Conservation (phyloP, 2,888 invertebrate species). For the Agrilus mali region DNA sequence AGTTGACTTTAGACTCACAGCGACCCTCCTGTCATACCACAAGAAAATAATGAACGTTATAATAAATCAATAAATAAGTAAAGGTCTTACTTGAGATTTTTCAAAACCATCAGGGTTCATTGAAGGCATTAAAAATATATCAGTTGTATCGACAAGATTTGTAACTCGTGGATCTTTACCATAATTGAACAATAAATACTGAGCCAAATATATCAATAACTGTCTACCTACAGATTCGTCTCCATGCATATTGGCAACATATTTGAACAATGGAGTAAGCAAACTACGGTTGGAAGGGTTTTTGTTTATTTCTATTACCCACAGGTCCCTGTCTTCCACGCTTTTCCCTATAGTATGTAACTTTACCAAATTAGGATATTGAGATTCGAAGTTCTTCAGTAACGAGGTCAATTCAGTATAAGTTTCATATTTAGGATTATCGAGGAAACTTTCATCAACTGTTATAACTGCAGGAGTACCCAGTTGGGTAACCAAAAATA, state of each 20-base stretch:
- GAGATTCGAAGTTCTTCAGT: conserved; percentile 46
- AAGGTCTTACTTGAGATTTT: conserved; percentile 51
- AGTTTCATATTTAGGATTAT: conserved; percentile 49
- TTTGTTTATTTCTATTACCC: conserved; percentile 65
- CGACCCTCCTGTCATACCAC: conserved; percentile 53
- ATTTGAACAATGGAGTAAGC: conserved; percentile 82
- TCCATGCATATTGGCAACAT: conserved; percentile 94
- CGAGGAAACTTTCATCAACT: conserved; percentile 43
- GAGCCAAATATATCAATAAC: conserved; percentile 67
- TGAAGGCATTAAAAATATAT: conserved; percentile 92
- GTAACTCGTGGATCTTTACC: conserved; percentile 57
- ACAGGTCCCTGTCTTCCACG: conserved; percentile 64
- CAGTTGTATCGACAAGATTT: conserved; percentile 67
- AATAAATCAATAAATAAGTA: conserved; percentile 1
- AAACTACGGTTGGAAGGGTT: conserved; percentile 34
- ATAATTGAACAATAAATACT: conserved; percentile 71
- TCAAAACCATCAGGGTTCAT: conserved; percentile 98
- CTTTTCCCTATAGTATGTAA: conserved; percentile 74
- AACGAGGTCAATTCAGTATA: conserved; percentile 58
- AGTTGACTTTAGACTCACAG: conserved; percentile 56
- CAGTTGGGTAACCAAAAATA: too few relatives aligned
- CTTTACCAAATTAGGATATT: conserved; percentile 57
- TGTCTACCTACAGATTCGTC: conserved; percentile 85
- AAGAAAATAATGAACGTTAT: neutral
- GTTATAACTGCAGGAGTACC: conserved; percentile 41